Base-by-base conservation (phyloP, 2,797 vertebrate genomes). In the Eurystomus glaucurus region DNA sequence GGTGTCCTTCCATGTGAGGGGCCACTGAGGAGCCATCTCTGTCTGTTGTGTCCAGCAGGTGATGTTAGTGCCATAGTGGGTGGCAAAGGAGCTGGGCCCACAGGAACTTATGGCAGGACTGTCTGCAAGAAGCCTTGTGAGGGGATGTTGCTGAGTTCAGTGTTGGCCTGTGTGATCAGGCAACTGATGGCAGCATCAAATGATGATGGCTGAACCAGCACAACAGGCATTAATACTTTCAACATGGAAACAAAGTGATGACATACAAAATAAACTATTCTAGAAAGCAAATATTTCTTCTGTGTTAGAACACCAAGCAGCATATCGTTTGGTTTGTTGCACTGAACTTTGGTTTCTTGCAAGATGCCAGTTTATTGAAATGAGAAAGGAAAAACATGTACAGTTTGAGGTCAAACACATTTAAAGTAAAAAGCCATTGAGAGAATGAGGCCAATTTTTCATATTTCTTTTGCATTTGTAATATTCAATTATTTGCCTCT, bases 401-500 rank as follows among this genome's bases (percentile, higher is more conserved):
- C 5, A 41, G 1, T 25, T 41, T 65, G 23, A 84, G 55, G 19
- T 70, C 4, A 65, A 68, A 46, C 1, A 71, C 64, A 57, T 22
- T 43, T 17, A 54, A 68, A 51, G 43, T 26, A 31, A 48, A 28
- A 28, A 8, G 8, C 13, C 1, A 45, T 26, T 6, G 8, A n/a
- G 6, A 77, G 1, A 55, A 41, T 14, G 3, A 39, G 8, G 6
- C 35, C 0, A 2, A 50, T 17, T 22, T 68, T 88, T 45, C 4
- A 28, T 1, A 0, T 57, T 89, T 86, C 10, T 80, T 90, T 88
- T 71, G 23, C 11, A 66, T 10, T 51, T 72, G 0, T 2, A 46
- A 20, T 37, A 46, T 57, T 80, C 15, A n/a, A 11, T 26, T 54
- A 4, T 69, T 85, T 57, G 23, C 18, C 35, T 28, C 6, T 50